Evolutionary conservation across 2,113 vertebrate genomes (phyloP), one percentile per base, ranked within the genome.

Genomic region (Labeo rohita): DNA sequence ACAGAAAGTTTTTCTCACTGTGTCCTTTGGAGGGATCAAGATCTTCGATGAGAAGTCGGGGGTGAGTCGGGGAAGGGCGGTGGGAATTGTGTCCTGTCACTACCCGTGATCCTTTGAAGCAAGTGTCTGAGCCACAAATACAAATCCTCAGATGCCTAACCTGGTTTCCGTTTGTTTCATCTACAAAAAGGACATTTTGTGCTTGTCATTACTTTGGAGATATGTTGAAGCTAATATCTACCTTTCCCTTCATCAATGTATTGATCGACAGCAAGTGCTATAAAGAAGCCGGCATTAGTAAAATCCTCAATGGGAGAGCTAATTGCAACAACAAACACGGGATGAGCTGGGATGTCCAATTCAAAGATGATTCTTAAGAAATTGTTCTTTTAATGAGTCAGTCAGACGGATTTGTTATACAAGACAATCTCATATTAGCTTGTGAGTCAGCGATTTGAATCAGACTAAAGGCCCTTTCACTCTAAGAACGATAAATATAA

Each of bases 1-100:
- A 90, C 97, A 97, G 94, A 98, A 98, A 91, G 95, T 99, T 95
- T 99, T 99, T 94, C 94, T 99, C 91, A 99, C 98, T 8, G 95
- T 99, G 91, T 99, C 98, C 93, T 99, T 99, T 84, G 97, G 98
- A 90, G 98, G 98, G 92, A 99, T 99, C 96, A 99, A 98, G 94
- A 99, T 99, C 95, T 99, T 97, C 84, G 97, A 99, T 94, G 98
- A 99, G 92, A 99, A 99, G 95, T 97, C 97, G 80, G 98, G 98
- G 95, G 98, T 99, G 94, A 97, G 72, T 10, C 7, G 28, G 43
- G 21, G 9, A 28, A 18, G 18, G 9, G 28, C 39, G 13, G 28
- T 9, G 10, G 54, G 47, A 36, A n/a, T 84, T 79, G 28, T 72
- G 43, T 65, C 28, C 23, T 36, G 65, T 68, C 77, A 52, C 43